These are phyloP conservation scores for Platypus cylindrus DNA, from an alignment of 2,888 invertebrate genomes.

Conservation along the genomic window DNA sequence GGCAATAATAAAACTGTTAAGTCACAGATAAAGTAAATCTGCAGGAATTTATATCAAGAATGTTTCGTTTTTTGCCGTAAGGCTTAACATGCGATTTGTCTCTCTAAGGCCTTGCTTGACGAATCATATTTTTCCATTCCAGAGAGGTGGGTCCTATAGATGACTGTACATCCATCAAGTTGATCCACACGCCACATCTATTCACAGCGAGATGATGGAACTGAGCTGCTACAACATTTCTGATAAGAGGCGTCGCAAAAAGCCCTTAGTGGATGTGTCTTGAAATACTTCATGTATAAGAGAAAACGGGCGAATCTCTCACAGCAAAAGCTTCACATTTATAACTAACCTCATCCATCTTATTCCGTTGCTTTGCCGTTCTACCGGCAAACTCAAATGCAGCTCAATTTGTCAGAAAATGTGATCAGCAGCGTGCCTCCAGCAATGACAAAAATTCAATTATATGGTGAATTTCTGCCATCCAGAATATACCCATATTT, in stretches of 20 bases:
- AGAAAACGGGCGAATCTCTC: conserved; percentile 35
- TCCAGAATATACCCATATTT: too few relatives aligned
- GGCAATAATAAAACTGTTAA: conserved; percentile 16
- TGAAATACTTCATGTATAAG: conserved; percentile 35
- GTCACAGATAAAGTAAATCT: conserved; percentile 14
- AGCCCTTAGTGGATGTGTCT: conserved; percentile 29
- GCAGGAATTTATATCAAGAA: conserved; percentile 15
- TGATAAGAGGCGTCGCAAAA: conserved; percentile 33
- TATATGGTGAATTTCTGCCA: too few relatives aligned
- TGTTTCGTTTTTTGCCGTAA: conserved; percentile 19
- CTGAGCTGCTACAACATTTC: conserved; percentile 36
- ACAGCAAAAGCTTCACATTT: conserved; percentile 40
- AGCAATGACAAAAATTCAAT: conserved; percentile 15
- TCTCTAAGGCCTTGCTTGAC: conserved; percentile 17
- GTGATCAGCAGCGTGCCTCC: conserved; percentile 26
- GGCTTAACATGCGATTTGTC: conserved; percentile 22
- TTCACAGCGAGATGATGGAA: conserved; percentile 34
- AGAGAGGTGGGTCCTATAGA: conserved; percentile 16
- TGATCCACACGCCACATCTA: conserved; percentile 20
- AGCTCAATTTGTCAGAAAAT: conserved; percentile 42
- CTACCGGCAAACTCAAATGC: conserved; percentile 37
- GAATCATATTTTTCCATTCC: conserved; percentile 23
- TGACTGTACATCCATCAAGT: conserved; percentile 28
- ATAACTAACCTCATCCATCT: conserved; percentile 43
- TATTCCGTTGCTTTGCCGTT: conserved; percentile 28